phyloP scores from a whole-genome alignment of 2,888 invertebrate species.

The Coelogynopora nodosa region DNA sequence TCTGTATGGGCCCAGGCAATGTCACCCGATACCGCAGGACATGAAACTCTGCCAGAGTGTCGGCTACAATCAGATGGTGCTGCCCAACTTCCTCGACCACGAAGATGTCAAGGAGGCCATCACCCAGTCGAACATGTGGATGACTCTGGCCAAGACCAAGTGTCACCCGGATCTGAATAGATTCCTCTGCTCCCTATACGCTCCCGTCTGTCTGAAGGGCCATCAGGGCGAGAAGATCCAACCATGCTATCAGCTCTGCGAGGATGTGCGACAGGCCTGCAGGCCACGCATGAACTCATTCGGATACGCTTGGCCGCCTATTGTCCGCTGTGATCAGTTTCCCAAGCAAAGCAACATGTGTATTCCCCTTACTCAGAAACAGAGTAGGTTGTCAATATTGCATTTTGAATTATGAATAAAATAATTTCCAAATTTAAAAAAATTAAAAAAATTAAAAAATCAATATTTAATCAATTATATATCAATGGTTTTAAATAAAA shows the following conservation, averaged over 20 bases:
- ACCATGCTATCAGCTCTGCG: conserved; percentile 83
- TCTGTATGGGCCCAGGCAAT: conserved; percentile 25
- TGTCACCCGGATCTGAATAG: conserved; percentile 40
- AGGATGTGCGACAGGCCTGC: conserved; percentile 73
- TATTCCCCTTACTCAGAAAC: neutral
- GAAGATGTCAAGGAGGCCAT: conserved; percentile 42
- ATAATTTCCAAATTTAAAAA: neutral
- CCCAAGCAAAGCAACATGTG: conserved; percentile 63
- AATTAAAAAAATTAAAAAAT: no score
- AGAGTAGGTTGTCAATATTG: neutral
- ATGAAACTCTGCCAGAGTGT: conserved; percentile 37
- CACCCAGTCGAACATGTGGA: conserved; percentile 41
- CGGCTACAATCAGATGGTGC: conserved; percentile 43
- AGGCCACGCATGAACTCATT: conserved; percentile 83
- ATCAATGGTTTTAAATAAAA: no score
- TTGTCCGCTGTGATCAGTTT: conserved; percentile 81
- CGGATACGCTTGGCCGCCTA: conserved; percentile 86
- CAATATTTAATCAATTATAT: no score
- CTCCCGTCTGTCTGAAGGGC: conserved; percentile 91
- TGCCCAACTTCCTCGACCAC: conserved; percentile 43
- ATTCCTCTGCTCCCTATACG: conserved; percentile 86
- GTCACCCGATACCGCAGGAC: conserved; percentile 40
- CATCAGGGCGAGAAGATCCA: conserved; percentile 78
- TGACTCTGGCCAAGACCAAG: conserved; percentile 39
- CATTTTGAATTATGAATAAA: neutral